Conservation (phyloP, 2,797 vertebrate genomes). For the Macropus fuliginosus region DNA sequence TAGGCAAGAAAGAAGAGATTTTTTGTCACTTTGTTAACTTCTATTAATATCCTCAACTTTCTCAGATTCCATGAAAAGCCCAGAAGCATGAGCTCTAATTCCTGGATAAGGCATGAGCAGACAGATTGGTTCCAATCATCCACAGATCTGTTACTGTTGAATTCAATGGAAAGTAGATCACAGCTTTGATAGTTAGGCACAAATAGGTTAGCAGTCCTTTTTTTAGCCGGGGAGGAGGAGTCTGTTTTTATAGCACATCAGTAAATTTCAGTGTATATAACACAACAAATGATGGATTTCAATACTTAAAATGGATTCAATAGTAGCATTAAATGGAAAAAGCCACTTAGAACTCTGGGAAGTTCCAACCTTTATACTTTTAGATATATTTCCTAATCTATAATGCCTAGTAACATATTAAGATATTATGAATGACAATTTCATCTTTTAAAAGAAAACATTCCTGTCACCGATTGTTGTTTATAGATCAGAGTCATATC, state of each 20-base stretch:
- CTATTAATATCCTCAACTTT: slow-evolving; percentile 29
- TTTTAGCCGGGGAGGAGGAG: too few relatives aligned
- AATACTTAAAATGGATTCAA: slow-evolving; percentile 76
- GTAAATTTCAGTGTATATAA: slow-evolving; percentile 67
- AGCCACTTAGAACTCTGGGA: slow-evolving; percentile 82
- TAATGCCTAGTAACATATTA: slow-evolving; percentile 73
- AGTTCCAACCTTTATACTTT: slow-evolving; percentile 76
- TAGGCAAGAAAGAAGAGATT: not conserved
- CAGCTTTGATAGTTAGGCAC: not conserved
- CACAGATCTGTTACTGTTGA: not conserved
- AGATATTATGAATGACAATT: slow-evolving; percentile 80
- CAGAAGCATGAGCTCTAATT: slow-evolving; percentile 32
- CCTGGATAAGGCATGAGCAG: slow-evolving; percentile 8
- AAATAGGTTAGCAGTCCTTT: not conserved
- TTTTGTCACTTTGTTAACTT: slow-evolving; percentile 30
- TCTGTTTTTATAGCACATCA: slow-evolving; percentile 60
- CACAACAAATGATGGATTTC: slow-evolving; percentile 71
- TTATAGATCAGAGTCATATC: slow-evolving; percentile 13
- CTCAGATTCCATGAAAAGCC: not conserved
- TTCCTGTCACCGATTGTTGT: slow-evolving; percentile 73
- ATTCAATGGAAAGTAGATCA: slow-evolving; percentile 1
- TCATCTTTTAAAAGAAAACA: slow-evolving; percentile 60
- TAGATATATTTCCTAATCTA: slow-evolving; percentile 83
- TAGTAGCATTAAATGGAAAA: slow-evolving; percentile 80
- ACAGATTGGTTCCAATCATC: not conserved